Evolutionary conservation across 2,888 invertebrate species (phyloP).

Genomic region (Callyntrura guangdongensis): DNA sequence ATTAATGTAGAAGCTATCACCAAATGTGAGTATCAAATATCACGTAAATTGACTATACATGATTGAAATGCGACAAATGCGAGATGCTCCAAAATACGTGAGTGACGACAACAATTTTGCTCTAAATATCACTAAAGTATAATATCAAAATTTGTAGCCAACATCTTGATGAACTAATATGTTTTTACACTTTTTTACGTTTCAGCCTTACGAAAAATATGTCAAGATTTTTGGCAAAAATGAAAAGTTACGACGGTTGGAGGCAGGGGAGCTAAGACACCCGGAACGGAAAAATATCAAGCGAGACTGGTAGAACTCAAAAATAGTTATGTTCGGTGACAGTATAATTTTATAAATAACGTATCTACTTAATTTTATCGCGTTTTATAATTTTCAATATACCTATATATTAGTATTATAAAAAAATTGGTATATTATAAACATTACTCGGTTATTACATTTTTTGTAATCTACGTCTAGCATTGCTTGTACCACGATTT

Average conservation of each 20-base stretch:
- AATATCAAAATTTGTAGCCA: not conserved
- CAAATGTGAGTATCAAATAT: not conserved
- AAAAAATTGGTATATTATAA: no score
- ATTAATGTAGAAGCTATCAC: not conserved
- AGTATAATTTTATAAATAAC: no score
- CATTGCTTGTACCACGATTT: no score
- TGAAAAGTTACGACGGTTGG: not conserved
- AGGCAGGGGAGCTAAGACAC: not conserved
- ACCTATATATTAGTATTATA: no score
- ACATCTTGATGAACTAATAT: not conserved
- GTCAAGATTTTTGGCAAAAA: not conserved
- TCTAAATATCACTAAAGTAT: not conserved
- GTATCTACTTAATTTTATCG: no score
- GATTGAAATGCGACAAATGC: conserved; percentile 51
- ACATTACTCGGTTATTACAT: no score
- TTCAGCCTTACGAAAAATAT: not conserved
- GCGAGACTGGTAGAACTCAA: not conserved
- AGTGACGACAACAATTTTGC: not conserved
- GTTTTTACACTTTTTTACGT: not conserved
- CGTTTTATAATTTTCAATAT: no score
- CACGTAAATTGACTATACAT: conserved; percentile 4
- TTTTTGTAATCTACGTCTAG: no score
- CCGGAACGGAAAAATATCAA: no score
- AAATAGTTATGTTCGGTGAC: not conserved
- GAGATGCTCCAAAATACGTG: not conserved